Evolutionary conservation across 2,113 vertebrate genomes (phyloP).

Genomic region (Muntiacus reevesi): DNA sequence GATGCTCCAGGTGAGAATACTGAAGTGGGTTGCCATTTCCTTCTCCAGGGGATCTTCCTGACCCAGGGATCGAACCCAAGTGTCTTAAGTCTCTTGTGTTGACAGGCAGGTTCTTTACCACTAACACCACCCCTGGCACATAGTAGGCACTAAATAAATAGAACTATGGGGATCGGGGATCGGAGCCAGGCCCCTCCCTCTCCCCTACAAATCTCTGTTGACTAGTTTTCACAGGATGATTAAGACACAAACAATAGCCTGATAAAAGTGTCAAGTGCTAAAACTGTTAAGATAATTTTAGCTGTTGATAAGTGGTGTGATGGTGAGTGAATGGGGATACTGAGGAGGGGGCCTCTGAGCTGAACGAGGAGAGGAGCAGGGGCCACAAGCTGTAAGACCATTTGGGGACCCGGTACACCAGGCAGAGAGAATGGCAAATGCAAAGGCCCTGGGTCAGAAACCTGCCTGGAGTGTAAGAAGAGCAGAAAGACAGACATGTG

Average conservation of each 20-base stretch:
- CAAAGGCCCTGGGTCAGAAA: neutral
- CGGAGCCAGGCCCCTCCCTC: neutral
- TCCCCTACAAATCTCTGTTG: neutral
- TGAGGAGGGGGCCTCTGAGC: neutral
- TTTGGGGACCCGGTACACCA: neutral
- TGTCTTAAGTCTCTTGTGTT: neutral
- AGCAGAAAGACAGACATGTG: neutral
- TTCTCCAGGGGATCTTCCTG: neutral
- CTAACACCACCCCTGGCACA: neutral
- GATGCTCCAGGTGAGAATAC: neutral
- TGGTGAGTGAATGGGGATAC: neutral
- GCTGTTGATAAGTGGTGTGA: neutral
- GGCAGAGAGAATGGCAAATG: neutral
- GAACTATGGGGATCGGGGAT: too few species aligned
- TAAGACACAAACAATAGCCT: neutral
- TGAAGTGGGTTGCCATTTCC: neutral
- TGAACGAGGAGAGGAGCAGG: neutral
- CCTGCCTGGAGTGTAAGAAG: neutral
- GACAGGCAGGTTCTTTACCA: neutral
- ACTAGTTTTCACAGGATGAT: accelerated
- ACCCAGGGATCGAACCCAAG: neutral
- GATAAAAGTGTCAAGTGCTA: neutral
- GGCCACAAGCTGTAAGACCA: neutral
- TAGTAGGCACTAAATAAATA: neutral
- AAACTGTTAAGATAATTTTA: neutral